These are phyloP conservation scores for Neodiprion lecontei DNA, from an alignment of 1,140 invertebrate species.

Conservation along the genomic window DNA sequence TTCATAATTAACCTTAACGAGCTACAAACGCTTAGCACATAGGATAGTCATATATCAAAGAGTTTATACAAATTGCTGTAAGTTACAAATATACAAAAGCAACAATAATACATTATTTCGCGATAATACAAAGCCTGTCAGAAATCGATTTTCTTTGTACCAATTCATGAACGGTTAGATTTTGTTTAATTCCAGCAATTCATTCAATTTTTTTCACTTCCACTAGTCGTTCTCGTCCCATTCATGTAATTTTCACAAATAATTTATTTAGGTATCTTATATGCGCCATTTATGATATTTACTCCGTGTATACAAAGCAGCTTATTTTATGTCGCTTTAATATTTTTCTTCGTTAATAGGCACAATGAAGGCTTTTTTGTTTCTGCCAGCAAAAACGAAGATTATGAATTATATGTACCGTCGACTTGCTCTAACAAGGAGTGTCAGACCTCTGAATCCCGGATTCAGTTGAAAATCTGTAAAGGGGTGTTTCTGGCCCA, in stretches of 20 bases:
- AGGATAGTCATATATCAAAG: constrained; percentile 7
- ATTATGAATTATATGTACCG: constrained; percentile 17
- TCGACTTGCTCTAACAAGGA: no score
- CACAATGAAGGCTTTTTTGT: constrained; percentile 49
- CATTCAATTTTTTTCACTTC: not conserved
- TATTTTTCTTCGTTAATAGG: constrained; percentile 37
- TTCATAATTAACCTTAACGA: not conserved
- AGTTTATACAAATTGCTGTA: constrained; percentile 12
- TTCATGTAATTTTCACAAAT: not conserved
- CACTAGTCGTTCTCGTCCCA: not conserved
- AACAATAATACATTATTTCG: constrained; percentile 33
- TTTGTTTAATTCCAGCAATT: not conserved
- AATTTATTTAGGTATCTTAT: not conserved
- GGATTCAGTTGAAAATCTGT: no score
- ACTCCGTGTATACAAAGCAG: constrained; percentile 21
- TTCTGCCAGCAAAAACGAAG: constrained; percentile 43
- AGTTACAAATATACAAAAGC: constrained; percentile 39
- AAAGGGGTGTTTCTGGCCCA: no score
- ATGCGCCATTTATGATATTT: not conserved
- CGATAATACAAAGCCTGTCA: constrained; percentile 38
- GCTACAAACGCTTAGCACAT: not conserved
- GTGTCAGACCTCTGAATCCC: no score
- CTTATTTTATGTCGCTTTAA: constrained; percentile 18
- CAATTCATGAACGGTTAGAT: constrained; percentile 12
- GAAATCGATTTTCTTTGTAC: constrained; percentile 14